A percentile compares a stretch with the other conserved stretches of the same genome.
Evolutionary conservation across 2,888 invertebrate genomes (phyloP).

Genomic region (Druceiella hillmani): DNA sequence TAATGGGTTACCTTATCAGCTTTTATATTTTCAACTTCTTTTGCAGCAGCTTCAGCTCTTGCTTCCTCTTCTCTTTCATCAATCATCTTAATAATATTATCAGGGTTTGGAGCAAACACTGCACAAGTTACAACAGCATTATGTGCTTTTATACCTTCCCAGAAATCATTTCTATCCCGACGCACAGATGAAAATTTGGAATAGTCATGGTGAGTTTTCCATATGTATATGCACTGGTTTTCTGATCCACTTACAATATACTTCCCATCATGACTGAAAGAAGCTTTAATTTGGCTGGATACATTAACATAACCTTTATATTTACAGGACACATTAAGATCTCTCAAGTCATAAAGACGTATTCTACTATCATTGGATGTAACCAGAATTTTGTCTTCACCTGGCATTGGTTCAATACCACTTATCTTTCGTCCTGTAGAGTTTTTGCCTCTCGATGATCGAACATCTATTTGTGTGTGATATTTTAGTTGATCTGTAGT

Average conservation of each 20-base stretch:
- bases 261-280: conserved; percentile 95
- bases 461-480: conserved; percentile 95
- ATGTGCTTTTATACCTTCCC: conserved; percentile 96
- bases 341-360: conserved; percentile 90
- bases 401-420: conserved; percentile 94
- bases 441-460: conserved; percentile 94
- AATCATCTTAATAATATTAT: conserved; percentile 75
- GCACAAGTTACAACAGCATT: conserved; percentile 96
- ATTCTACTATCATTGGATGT: conserved; percentile 98
- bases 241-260: conserved; percentile 97
- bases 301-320: conserved; percentile 92
- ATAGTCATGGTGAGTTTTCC: conserved; percentile 97
- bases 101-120: conserved; percentile 96
- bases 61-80: conserved; percentile 48
- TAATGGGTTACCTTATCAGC: conserved; percentile 35
- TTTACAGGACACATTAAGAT: conserved; percentile 91
- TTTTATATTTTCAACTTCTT: conserved; percentile 29
- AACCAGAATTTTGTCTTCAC: conserved; percentile 92
- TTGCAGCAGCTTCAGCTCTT: conserved; percentile 28
- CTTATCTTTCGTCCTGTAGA: conserved; percentile 93
- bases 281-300: conserved; percentile 96
- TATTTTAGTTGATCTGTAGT: conserved; percentile 97
- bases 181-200: conserved; percentile 89
- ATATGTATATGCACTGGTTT: conserved; percentile 95
- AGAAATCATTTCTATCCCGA: conserved; percentile 93